These are phyloP conservation scores for Palloptera scutellata DNA, from an alignment of 2,888 invertebrate species.

Conservation along the genomic window DNA sequence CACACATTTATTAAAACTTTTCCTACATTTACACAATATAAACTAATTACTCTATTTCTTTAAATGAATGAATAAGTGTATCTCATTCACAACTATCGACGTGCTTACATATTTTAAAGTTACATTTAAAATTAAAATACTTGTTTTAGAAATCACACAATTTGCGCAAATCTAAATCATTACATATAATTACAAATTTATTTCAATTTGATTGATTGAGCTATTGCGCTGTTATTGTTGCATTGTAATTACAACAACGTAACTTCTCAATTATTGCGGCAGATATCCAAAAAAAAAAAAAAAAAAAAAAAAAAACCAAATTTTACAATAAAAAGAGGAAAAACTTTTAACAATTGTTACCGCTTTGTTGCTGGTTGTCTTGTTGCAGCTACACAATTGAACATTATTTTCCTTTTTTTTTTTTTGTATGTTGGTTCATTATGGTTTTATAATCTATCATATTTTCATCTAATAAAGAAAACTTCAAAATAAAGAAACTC, in stretches of 20 bases:
- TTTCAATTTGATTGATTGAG: too few species aligned
- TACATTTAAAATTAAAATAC: too few species aligned
- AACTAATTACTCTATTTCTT: too few species aligned
- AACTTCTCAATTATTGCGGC: conserved; percentile 29
- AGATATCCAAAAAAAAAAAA: conserved; percentile 8
- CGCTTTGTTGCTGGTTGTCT: neutral
- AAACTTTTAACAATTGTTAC: conserved; percentile 1
- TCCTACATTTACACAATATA: too few species aligned
- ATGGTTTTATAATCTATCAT: neutral
- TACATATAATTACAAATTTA: too few species aligned
- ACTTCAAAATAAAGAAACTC: too few species aligned
- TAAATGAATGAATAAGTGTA: too few species aligned
- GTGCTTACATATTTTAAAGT: too few species aligned
- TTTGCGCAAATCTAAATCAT: too few species aligned
- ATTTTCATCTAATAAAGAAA: neutral
- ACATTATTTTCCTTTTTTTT: conserved; percentile 1
- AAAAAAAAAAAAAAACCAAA: neutral
- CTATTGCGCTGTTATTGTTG: conserved; percentile 1
- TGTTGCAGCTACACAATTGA: neutral
- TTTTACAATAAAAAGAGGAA: neutral
- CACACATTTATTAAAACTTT: too few species aligned
- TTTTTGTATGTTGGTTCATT: neutral
- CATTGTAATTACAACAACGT: conserved; percentile 15
- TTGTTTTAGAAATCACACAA: too few species aligned
- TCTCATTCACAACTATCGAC: too few species aligned